Evolutionary conservation across 2,113 vertebrate species (phyloP), one percentile per base, ranked within the genome.

Genomic region (Calyptommatus sinebrachiatus): DNA sequence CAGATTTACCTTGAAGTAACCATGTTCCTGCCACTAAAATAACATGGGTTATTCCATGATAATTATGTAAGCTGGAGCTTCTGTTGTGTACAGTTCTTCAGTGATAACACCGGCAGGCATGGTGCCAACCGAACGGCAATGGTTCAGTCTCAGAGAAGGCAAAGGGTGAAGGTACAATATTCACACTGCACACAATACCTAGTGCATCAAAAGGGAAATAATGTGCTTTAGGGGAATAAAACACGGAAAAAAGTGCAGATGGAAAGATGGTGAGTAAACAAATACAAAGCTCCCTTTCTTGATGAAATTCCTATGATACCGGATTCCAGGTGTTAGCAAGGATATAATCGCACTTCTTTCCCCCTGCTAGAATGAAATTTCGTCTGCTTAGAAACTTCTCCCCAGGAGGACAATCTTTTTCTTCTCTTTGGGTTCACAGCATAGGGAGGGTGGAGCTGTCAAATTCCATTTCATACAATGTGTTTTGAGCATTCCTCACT

Each of bases 11-110:
- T 86, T 74, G 71, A 87, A 91, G 83, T 87, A 90, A 84, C 85
- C 79, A 79, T 86, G 85, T 90, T 90, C 87, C 89, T 90, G 85
- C 87, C 85, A 79, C 83, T 87, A 89, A 92, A 90, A 92, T 90
- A 84, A 77, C 83, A 86, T 82, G 74, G 74, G 82, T 78, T 90
- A 90, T 91, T 92, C 90, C 84, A 91, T 89, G 79, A 87, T 71
- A 89, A 84, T 87, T 91, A 90, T 88, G 84, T 88, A 88, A 90
- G 90, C 80, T 84, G 72, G 79, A 87, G 74, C 89, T 79, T 86
- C 84, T 82, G 83, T 80, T 88, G 77, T 87, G 75, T 89, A 79
- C 71, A 84, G 88, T 68, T 83, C 71, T 88, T 90, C 89, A 87
- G 88, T 81, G 87, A 90, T 89, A 90, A 91, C 89, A 89, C 89